Evolutionary conservation across 2,797 vertebrate genomes (phyloP), one percentile per base, ranked within the genome.

Genomic region (Garrulus glandarius): DNA sequence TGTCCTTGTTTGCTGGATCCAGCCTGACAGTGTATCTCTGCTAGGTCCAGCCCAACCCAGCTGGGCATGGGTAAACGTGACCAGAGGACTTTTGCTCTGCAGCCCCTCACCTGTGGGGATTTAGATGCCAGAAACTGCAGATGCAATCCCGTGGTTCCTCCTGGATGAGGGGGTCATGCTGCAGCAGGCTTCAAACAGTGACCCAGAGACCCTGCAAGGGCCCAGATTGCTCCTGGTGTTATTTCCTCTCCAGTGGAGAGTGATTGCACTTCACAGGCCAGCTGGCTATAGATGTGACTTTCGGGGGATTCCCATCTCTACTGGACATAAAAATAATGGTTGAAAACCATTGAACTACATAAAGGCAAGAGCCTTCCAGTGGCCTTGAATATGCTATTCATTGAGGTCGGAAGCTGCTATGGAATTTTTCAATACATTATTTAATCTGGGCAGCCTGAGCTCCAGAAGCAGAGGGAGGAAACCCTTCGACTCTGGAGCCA

Each of bases 341-440:
- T 92, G 56, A 89, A 95, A 95, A 64, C 19, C 30, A 30, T 26
- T 81, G 92, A 92, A 65, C 57, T 88, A 75, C 69, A 78, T 87
- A 95, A 94, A 92, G 71, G 44, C 57, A 86, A 90, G 83, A 96
- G 84, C 53, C 61, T 96, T 95, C 84, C 89, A 93, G 53, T 87
- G 47, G 94, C 76, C 72, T 55, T 97, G 91, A 96, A 92, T 88
- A 10, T 71, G 79, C 87, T 94, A 85, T 94, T 96, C 93, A 92
- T 85, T 78, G 84, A 96, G 92, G 95, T 96, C 17, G 34, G 92
- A 94, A 89, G 72, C 59, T 59, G 89, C 68, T 78, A 82, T 72
- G 92, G 91, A 92, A 91, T 95, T 96, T 95, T 96, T 95, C 95
- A 96, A 87, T 92, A 49, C 70, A 50, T 4, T 39, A 76, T 84